Conservation (phyloP, 2,113 vertebrate genomes). For the Uria aalge region DNA sequence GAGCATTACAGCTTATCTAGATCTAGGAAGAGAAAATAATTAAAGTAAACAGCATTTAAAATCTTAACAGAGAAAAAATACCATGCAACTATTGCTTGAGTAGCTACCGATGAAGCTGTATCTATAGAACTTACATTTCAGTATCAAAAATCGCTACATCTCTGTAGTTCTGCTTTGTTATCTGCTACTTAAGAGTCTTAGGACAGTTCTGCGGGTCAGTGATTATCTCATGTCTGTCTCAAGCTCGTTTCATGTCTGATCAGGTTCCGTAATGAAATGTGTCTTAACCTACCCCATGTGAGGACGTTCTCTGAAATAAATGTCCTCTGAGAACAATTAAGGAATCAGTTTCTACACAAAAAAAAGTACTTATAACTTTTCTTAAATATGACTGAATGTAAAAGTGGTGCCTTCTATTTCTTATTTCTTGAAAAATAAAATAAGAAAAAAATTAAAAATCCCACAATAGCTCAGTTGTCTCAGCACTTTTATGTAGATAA, state of each 20-base stretch:
- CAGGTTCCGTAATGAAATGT: background rate
- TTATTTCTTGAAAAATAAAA: background rate
- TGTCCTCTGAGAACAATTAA: background rate
- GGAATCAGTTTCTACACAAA: background rate
- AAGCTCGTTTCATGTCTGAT: background rate
- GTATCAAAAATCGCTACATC: background rate
- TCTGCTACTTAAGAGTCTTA: background rate
- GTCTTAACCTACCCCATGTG: background rate
- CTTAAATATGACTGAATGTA: background rate
- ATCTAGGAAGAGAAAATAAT: background rate
- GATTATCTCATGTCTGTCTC: background rate
- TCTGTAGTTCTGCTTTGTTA: background rate
- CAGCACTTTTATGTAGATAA: background rate
- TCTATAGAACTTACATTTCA: background rate
- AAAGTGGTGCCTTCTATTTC: background rate
- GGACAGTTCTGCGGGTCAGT: background rate
- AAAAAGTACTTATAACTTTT: background rate
- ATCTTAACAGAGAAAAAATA: background rate
- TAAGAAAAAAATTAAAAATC: background rate
- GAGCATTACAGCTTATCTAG: background rate
- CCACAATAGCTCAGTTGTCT: rapidly evolving
- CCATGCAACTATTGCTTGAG: background rate
- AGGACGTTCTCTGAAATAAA: background rate
- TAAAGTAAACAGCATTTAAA: background rate
- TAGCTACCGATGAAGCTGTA: background rate